A percentile compares a stretch with the other conserved stretches of the same genome.
These are phyloP conservation scores for Fregata magnificens DNA, from an alignment of 2,113 vertebrate species.

Conservation along the genomic window DNA sequence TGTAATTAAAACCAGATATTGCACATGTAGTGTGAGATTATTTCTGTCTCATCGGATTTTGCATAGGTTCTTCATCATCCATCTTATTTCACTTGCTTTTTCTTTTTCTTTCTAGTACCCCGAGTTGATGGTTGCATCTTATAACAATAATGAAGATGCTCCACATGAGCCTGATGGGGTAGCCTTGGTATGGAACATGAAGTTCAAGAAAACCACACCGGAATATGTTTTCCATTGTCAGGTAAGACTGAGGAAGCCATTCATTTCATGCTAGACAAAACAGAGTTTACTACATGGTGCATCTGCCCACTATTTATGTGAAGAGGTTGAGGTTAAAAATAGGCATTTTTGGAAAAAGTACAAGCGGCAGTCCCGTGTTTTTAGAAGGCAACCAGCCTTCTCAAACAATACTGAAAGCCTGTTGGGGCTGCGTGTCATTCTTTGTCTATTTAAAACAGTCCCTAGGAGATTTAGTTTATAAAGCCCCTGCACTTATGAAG, in stretches of 20 bases:
- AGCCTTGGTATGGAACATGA: slow-evolving; percentile 97
- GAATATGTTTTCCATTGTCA: slow-evolving; percentile 98
- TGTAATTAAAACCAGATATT: slow-evolving; percentile 44
- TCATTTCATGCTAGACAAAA: neutral
- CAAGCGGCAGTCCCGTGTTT: slow-evolving; percentile 62
- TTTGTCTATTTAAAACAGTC: slow-evolving; percentile 75
- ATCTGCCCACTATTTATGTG: slow-evolving; percentile 20
- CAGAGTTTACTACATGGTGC: neutral
- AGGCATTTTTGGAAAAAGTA: slow-evolving; percentile 58
- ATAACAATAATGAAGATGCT: slow-evolving; percentile 96
- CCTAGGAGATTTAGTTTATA: slow-evolving; percentile 76
- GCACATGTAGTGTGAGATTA: neutral
- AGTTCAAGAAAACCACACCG: slow-evolving; percentile 96
- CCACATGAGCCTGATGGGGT: slow-evolving; percentile 97
- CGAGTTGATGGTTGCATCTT: slow-evolving; percentile 95
- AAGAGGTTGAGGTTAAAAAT: slow-evolving; percentile 58
- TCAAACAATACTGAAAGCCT: slow-evolving; percentile 60
- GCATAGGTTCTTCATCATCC: neutral
- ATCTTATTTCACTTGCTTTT: neutral
- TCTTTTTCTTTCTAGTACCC: slow-evolving; percentile 81
- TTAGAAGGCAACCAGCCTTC: slow-evolving; percentile 54
- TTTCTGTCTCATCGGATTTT: slow-evolving; percentile 15
- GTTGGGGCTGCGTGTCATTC: slow-evolving; percentile 67
- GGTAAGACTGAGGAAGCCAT: slow-evolving; percentile 72
- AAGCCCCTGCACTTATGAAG: slow-evolving; percentile 83